Base-by-base conservation (phyloP, 1,140 invertebrate species). In the Armadillidium nasatum region DNA sequence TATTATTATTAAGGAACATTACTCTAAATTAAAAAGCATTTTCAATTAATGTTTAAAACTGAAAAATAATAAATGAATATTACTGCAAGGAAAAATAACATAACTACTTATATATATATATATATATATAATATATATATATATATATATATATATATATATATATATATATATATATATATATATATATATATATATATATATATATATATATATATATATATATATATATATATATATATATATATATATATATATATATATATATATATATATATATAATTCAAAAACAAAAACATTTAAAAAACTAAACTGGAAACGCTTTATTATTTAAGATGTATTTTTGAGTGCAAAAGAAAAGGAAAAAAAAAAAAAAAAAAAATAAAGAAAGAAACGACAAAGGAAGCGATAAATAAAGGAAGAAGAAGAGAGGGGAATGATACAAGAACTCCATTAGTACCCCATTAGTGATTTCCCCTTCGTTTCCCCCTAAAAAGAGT, bases 201-300 rank as follows among this genome's bases (percentile, higher is more conserved):
- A 73, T 11, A 66, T 43, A 43, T 15, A 44, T 54, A 74, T 66
- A 60, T 15, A 74, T 67, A 43, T 9, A 74, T 67, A 74, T 67
- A 67, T n/a, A 66, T 67, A 54, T 7, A 73, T 73, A 22, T 54
- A 73, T 73, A 19, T 54, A 54, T 54, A 10, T 54, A 73, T 54
- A 43, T 22, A 23, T 73, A 21, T 22, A 70, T 75, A 45, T 22
- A 75, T 23, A 45, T 11, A 44, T 73, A 44, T 10, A 10, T 73
- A 46, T 50, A 10, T 44, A 45, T 75, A 54, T 75, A 45, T 75
- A 22, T 73, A 54, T 75, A 45, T 73, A 44, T 75, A 54, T 67
- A 45, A 60, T 60, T 2, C 1, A 60, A 60, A 60, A 4, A 19
- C 50, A 60, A 15, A 15, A 60, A 60, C 50, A 19, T 19, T 60